Conservation (phyloP, 2,797 vertebrate species). For the Periophthalmus magnuspinnatus region DNA sequence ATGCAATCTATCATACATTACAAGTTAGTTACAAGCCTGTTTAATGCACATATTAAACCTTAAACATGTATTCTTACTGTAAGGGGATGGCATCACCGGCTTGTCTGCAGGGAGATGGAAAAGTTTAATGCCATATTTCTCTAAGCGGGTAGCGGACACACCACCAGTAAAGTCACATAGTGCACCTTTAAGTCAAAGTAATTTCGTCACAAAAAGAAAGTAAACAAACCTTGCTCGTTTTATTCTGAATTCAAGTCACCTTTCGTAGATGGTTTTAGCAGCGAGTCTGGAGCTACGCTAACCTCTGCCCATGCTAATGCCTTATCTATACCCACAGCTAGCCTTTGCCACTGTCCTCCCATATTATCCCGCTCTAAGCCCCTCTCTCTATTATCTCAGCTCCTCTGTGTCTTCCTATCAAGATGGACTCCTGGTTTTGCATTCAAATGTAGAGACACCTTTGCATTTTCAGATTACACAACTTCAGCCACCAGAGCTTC, state of each 20-base stretch:
- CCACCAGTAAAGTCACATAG: too few relatives aligned
- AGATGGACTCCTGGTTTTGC: constrained; percentile 33
- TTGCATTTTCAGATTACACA: constrained; percentile 32
- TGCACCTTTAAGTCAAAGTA: too few relatives aligned
- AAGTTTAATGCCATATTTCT: too few relatives aligned
- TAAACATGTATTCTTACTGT: too few relatives aligned
- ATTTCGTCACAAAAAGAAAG: too few relatives aligned
- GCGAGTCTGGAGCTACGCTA: constrained; percentile 25
- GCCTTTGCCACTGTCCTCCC: constrained; percentile 42
- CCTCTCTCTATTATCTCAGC: constrained; percentile 30
- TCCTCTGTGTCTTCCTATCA: constrained; percentile 25
- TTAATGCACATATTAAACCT: too few relatives aligned
- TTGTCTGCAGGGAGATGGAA: too few relatives aligned
- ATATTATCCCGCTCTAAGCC: constrained; percentile 8
- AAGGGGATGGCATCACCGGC: too few relatives aligned
- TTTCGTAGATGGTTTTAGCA: not conserved
- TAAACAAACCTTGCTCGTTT: too few relatives aligned
- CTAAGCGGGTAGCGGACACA: too few relatives aligned
- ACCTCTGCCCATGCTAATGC: constrained; percentile 57
- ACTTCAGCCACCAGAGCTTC: constrained; percentile 63
- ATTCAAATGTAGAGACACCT: constrained; percentile 30
- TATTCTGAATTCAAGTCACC: not conserved
- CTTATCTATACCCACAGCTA: constrained; percentile 62
- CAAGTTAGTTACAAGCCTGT: too few relatives aligned
- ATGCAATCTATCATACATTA: too few relatives aligned